Evolutionary conservation across 2,797 vertebrate genomes (phyloP), one percentile per base, ranked within the genome.

Genomic region (Manis pentadactyla): DNA sequence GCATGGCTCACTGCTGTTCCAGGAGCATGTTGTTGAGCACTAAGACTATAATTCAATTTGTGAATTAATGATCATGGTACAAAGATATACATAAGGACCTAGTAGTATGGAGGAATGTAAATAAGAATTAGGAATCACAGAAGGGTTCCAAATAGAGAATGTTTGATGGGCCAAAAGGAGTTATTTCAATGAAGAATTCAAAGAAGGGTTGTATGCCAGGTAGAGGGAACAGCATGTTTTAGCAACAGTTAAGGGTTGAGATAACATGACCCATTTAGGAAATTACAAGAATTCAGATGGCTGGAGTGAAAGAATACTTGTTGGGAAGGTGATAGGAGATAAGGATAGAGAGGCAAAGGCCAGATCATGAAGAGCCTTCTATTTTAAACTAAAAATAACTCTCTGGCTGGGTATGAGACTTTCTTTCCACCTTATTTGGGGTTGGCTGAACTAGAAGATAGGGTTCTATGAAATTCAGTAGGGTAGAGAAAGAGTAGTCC

Each of bases 321-420:
- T 53, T 71, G 23, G 55, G 55, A 57, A 73, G 64, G 61, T 84
- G 27, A 42, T 83, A 61, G 49, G 69, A 87, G 74, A 71, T 73
- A 87, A 69, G 29, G 31, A 37, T 59, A 81, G 53, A 85, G 83
- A 73, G 57, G 51, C 10, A 59, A 13, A 64, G 53, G 3, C 42
- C 55, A 39, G 46, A 55, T 37, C 57, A 19, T 87, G 66, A 81
- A 91, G 61, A 39, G 17, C 34, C 59, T 69, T 92, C 39, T 84
- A 53, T 92, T 90, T 84, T 29, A 94, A 89, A 53, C 61, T 92
- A 92, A 89, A 85, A 92, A 82, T 94, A 94, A 63, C 61, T 85
- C 23, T 42, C 25, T 86, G 51, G 31, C 17, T 73, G 73, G 34
- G 23, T 68, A 3, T 75, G 57, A 77, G 42, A 53, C 13, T 51